Evolutionary conservation across 2,797 vertebrate species (phyloP).

Genomic region (Cynodonichthys magdalenae): DNA sequence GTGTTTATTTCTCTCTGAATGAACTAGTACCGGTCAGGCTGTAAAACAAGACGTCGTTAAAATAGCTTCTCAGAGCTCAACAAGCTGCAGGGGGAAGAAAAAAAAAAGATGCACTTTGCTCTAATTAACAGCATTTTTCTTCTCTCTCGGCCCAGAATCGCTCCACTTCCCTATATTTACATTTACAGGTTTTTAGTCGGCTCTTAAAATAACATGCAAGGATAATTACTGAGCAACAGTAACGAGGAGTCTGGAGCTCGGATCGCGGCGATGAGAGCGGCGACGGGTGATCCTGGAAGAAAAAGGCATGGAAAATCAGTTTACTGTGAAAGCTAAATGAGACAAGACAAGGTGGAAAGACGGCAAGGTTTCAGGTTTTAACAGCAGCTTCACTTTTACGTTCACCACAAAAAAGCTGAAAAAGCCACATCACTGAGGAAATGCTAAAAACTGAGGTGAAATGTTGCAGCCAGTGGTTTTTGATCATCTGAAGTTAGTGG

Average conservation of each 20-base stretch:
- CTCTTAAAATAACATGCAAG: slow-evolving; percentile 23
- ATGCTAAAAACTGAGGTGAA: too few relatives aligned
- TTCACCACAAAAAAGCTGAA: too few relatives aligned
- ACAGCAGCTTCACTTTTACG: too few relatives aligned
- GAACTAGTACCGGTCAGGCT: slow-evolving; percentile 6
- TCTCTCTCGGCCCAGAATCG: slow-evolving; percentile 35
- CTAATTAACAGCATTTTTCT: slow-evolving; percentile 52
- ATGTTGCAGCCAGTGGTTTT: too few relatives aligned
- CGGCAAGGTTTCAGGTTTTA: too few relatives aligned
- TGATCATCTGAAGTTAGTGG: too few relatives aligned
- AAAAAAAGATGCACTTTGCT: slow-evolving; percentile 37
- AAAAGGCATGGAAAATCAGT: too few relatives aligned
- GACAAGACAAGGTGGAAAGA: too few relatives aligned
- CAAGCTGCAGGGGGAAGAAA: slow-evolving; percentile 11
- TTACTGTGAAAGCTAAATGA: background rate
- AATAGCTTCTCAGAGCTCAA: slow-evolving; percentile 56
- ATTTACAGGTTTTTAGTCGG: slow-evolving; percentile 39
- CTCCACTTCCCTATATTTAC: slow-evolving; percentile 33
- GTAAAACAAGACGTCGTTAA: slow-evolving; percentile 38
- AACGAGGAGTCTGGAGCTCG: background rate
- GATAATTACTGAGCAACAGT: slow-evolving; percentile 28
- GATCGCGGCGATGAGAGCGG: slow-evolving; percentile 1
- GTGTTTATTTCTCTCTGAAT: slow-evolving; percentile 19
- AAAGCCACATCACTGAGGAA: too few relatives aligned
- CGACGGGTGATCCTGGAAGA: too few relatives aligned